phyloP scores from a whole-genome alignment of 2,888 invertebrate species.

The Drosophila ezoana region DNA sequence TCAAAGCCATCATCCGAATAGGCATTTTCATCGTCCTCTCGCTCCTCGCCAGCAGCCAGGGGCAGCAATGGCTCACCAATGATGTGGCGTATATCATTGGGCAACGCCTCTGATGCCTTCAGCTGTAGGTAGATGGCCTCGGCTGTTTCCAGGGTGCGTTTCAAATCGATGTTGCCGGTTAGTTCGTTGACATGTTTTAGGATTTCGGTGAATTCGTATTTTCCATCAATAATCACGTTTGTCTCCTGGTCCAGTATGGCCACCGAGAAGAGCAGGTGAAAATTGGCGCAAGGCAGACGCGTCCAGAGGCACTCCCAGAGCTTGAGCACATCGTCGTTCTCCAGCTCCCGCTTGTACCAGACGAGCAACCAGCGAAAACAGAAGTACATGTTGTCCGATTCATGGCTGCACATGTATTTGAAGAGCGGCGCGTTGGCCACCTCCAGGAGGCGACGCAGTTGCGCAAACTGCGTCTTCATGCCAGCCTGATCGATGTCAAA shows the following conservation, averaged over 20 bases:
- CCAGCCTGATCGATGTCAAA: conserved; percentile 98
- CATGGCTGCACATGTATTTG: conserved; percentile 89
- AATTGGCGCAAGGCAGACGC: conserved; percentile 96
- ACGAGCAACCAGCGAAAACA: conserved; percentile 99
- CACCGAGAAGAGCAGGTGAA: conserved; percentile 96
- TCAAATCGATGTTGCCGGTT: conserved; percentile 93
- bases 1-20: conserved; percentile 84
- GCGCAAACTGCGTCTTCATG: conserved; percentile 96
- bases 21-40: conserved; percentile 69
- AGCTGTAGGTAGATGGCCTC: conserved; percentile 97
- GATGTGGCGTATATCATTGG: conserved; percentile 89
- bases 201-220: conserved; percentile 98
- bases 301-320: conserved; percentile 99
- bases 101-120: conserved; percentile 89
- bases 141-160: conserved; percentile 92
- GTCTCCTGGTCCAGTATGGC: conserved; percentile 97
- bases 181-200: conserved; percentile 98
- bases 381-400: conserved; percentile 97
- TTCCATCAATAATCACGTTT: conserved; percentile 93
- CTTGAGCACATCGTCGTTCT: conserved; percentile 93
- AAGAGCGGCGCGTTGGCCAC: conserved; percentile 94
- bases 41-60: conserved; percentile 40
- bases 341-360: conserved; percentile 97
- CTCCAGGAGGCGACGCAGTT: conserved; percentile 92
- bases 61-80: conserved; percentile 87